Evolutionary conservation across 2,113 vertebrate species (phyloP).

Genomic region (Crotalus tigris): DNA sequence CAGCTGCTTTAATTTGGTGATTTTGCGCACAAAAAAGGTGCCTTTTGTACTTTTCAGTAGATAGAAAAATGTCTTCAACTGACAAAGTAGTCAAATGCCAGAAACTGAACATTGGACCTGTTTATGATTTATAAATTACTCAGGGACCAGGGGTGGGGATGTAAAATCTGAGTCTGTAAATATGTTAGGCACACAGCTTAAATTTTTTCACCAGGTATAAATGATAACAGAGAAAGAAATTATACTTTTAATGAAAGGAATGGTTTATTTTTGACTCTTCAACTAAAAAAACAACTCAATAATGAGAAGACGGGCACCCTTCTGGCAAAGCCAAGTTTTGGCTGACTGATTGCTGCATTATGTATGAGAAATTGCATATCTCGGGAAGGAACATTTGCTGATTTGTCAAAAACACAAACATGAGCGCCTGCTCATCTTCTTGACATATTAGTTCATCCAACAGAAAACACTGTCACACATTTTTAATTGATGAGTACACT

Average conservation of each 20-base stretch:
- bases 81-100: neutral
- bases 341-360: slow-evolving; percentile 75
- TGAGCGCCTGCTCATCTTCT: slow-evolving; percentile 81
- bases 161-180: neutral
- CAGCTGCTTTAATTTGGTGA: neutral
- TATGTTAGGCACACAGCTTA: neutral
- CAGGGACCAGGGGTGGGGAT: neutral
- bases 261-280: slow-evolving; percentile 42
- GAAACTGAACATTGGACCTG: neutral
- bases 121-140: neutral
- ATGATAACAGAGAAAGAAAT: accelerated
- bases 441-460: slow-evolving; percentile 77
- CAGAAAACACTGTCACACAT: slow-evolving; percentile 74
- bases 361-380: slow-evolving; percentile 80
- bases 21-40: neutral
- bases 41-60: neutral
- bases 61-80: neutral
- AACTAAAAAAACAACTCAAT: neutral
- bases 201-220: neutral
- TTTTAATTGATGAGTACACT: slow-evolving; percentile 76
- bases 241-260: neutral
- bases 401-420: slow-evolving; percentile 88
- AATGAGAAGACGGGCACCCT: slow-evolving; percentile 32
- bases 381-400: slow-evolving; percentile 87
- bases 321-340: slow-evolving; percentile 53